Percentiles rank a stretch among this genome's conserved stretches.
phyloP scores from a whole-genome alignment of 2,113 vertebrate genomes.

The Acrocephalus arundinaceus region DNA sequence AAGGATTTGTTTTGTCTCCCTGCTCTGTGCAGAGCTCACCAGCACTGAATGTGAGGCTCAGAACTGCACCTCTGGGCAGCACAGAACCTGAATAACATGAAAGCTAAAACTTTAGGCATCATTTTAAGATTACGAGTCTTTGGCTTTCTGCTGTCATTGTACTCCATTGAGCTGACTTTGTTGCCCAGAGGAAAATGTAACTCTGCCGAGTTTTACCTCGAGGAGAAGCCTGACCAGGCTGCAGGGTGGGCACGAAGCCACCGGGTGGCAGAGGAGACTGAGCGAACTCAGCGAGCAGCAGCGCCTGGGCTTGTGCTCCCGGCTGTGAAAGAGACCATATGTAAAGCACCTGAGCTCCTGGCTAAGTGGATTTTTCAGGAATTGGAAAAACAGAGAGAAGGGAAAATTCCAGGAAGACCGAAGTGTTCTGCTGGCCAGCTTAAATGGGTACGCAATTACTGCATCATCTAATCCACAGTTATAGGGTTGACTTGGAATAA shows the following conservation, averaged over 20 bases:
- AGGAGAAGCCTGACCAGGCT: background rate
- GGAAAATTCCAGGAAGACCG: background rate
- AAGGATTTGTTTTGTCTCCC: background rate
- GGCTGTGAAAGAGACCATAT: fast-evolving
- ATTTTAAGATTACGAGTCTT: fast-evolving
- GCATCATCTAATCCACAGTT: background rate
- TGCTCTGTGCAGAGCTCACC: background rate
- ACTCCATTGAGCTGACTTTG: background rate
- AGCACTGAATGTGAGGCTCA: background rate
- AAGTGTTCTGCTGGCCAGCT: background rate
- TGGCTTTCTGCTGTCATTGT: background rate
- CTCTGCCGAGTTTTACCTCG: background rate
- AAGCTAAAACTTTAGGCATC: background rate
- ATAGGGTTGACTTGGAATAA: background rate
- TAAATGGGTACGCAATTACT: background rate
- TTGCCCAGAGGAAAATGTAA: background rate
- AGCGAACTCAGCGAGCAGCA: background rate
- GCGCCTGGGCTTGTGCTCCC: background rate
- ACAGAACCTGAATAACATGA: background rate
- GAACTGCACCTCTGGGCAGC: background rate
- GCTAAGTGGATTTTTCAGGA: background rate
- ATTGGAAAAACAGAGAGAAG: background rate
- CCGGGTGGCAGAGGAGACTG: conserved; percentile 14
- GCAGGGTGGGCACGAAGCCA: background rate
- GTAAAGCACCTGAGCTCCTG: background rate